phyloP scores from a whole-genome alignment of 2,888 invertebrate genomes.

The Melanargia galathea region DNA sequence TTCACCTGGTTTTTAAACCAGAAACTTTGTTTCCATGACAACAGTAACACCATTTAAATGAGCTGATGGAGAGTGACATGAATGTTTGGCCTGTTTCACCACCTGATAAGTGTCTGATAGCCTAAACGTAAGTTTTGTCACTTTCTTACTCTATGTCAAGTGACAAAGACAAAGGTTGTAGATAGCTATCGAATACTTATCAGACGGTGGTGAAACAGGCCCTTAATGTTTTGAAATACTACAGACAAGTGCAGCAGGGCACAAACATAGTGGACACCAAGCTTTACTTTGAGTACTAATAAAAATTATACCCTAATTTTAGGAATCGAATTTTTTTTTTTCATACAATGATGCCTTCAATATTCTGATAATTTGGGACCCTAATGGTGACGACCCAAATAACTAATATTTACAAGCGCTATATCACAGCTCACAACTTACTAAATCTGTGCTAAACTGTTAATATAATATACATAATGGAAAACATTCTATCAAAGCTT shows the following conservation, averaged over 20 bases:
- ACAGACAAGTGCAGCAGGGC: not conserved
- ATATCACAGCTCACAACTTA: slow-evolving; percentile 78
- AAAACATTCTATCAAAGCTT: slow-evolving; percentile 15
- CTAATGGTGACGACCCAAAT: slow-evolving; percentile 28
- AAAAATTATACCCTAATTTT: slow-evolving; percentile 26
- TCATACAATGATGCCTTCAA: slow-evolving; percentile 3
- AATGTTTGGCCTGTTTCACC: too few species aligned
- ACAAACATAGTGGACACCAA: not conserved
- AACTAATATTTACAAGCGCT: slow-evolving; percentile 67
- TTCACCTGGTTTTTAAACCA: too few species aligned
- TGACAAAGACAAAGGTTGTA: too few species aligned
- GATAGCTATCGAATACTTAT: too few species aligned
- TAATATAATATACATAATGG: slow-evolving; percentile 22
- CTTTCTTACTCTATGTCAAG: too few species aligned
- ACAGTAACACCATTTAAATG: too few species aligned
- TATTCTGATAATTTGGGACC: slow-evolving; percentile 24
- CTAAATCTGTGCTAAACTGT: slow-evolving; percentile 46
- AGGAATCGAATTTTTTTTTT: slow-evolving; percentile 23
- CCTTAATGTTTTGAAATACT: not conserved
- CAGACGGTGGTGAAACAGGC: too few species aligned
- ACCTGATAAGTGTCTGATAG: too few species aligned
- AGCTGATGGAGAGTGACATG: too few species aligned
- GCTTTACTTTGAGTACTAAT: slow-evolving; percentile 25
- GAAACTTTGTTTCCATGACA: too few species aligned
- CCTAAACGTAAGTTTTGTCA: too few species aligned